Base-by-base conservation (phyloP, 1,140 invertebrate genomes). In the Rhyzopertha dominica region DNA sequence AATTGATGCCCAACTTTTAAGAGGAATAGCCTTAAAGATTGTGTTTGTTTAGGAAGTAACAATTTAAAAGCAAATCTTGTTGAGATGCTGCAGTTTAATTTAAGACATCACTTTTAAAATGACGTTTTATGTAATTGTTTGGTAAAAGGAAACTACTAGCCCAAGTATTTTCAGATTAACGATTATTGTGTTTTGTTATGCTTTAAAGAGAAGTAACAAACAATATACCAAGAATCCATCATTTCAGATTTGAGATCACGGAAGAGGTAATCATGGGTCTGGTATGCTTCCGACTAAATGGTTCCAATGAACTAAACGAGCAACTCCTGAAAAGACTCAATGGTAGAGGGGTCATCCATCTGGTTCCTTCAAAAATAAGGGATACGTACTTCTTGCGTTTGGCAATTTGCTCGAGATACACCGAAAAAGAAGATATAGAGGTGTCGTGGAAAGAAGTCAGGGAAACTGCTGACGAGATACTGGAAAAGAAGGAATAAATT, bases 231-330 rank as follows among this genome's bases (percentile, higher is more conserved):
- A n/a, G n/a, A n/a, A n/a, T n/a, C n/a, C n/a, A n/a, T n/a, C 72
- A 85, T 25, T 48, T 48, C 25, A 19, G 57, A 35, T 98, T 97
- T 64, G 92, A 97, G 72, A 74, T 98, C 34, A 77, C 85, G 3
- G 81, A 82, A 36, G 87, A 95, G 61, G 88, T 93, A 2, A 72
- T 84, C 12, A 79, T 98, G 77, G 95, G 92, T 3, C 71, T 98
- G 2, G 92, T 96, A 35, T 98, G 94, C 64, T 98, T 97, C 71
- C 78, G 91, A 45, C 63, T 97, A 2, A 96, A 95, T 74, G 87
- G 82, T 3, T 71, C 76, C 4, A 96, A 97, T 62, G 82, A 87
- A 49, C 54, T 78, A 1, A 98, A 91, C 59, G 92, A 98, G 63
- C 69, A 71, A 1, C 69, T 98, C 0, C 65, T 95, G 28, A 87